A percentile compares a stretch with the other conserved stretches of the same genome.
These are phyloP conservation scores for Fopius arisanus DNA, from an alignment of 1,140 invertebrate species.

Conservation along the genomic window DNA sequence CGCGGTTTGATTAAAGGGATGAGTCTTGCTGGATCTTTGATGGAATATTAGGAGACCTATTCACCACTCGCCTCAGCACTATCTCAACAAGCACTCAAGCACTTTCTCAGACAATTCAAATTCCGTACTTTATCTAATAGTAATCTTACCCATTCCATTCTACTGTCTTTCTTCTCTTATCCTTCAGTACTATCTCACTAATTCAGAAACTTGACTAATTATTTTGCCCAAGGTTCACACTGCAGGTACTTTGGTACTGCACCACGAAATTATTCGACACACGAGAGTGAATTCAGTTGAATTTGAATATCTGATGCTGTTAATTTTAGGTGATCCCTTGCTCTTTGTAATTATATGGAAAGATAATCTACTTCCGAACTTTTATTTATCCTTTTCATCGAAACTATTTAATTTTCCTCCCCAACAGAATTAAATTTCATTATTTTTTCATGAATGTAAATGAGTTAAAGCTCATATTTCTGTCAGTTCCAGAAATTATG, in stretches of 20 bases:
- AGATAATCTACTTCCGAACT: too few species aligned
- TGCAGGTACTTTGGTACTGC: background rate
- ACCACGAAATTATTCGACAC: background rate
- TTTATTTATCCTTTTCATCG: too few species aligned
- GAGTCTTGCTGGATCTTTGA: background rate
- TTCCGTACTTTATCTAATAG: slow-evolving; percentile 1
- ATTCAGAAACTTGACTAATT: slow-evolving; percentile 6
- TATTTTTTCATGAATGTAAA: too few species aligned
- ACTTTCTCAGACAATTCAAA: background rate
- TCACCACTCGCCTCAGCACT: background rate
- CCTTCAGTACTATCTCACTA: background rate
- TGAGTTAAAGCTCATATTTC: too few species aligned
- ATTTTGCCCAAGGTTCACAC: background rate
- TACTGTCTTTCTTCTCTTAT: background rate
- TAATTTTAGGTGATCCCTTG: background rate
- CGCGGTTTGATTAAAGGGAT: too few species aligned
- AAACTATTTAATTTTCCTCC: too few species aligned
- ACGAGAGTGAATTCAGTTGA: background rate
- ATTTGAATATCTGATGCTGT: background rate
- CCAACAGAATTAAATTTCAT: too few species aligned
- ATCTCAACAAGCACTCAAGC: background rate
- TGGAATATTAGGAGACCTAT: background rate
- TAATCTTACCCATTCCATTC: background rate
- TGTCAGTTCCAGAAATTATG: too few species aligned
- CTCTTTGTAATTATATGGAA: background rate